Conservation (phyloP, 2,113 vertebrate genomes). For the Phrynosoma platyrhinos region DNA sequence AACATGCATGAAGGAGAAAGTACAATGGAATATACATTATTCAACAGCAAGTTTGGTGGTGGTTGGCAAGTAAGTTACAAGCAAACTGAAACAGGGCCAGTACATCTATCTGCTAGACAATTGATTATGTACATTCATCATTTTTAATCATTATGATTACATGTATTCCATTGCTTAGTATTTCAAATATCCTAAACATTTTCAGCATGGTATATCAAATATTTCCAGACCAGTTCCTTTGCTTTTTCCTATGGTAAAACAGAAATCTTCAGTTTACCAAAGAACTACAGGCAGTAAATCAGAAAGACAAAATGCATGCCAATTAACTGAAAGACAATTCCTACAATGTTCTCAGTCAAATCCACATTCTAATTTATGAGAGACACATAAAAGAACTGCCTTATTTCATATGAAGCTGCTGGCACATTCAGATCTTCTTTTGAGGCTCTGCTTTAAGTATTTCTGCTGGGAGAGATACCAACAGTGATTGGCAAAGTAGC, state of each 20-base stretch:
- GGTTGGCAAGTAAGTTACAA: conserved; percentile 16
- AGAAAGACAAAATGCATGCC: neutral
- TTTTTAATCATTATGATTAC: neutral
- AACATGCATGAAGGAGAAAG: conserved; percentile 18
- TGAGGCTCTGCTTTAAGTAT: too few relatives aligned
- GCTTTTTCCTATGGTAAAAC: neutral
- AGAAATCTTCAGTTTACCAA: neutral
- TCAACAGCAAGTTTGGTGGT: conserved; percentile 30
- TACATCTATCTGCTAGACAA: conserved; percentile 36
- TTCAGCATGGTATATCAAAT: neutral
- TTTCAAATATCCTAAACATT: neutral
- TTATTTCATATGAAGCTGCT: neutral
- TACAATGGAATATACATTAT: conserved; percentile 12
- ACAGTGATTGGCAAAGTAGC: too few relatives aligned
- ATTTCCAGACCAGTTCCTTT: neutral
- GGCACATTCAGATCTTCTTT: neutral
- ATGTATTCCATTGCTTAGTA: neutral
- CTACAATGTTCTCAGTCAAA: neutral
- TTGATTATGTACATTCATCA: neutral
- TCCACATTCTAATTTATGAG: neutral
- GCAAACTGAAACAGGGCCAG: conserved; percentile 13
- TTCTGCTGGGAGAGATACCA: too few relatives aligned
- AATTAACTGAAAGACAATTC: neutral
- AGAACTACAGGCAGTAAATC: neutral
- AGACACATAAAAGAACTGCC: too few relatives aligned